These are phyloP conservation scores for Thamnophis elegans DNA, from an alignment of 2,797 vertebrate genomes.

Conservation along the genomic window DNA sequence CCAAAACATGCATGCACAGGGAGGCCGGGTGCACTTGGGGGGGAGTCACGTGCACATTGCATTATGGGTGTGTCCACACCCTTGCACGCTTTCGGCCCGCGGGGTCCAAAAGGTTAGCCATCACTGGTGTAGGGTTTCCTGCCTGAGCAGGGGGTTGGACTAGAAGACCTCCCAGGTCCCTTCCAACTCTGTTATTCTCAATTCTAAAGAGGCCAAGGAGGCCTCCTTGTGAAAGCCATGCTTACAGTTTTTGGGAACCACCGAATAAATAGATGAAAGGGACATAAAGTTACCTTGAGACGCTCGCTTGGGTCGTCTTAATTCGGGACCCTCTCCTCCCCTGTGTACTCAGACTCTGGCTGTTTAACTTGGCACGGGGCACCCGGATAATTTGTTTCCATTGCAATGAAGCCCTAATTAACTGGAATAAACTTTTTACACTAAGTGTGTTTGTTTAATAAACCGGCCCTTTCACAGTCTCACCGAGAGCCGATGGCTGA, in stretches of 20 bases:
- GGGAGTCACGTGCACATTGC: too few species aligned
- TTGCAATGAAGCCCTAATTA: slow-evolving; percentile 75
- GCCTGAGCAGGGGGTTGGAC: too few species aligned
- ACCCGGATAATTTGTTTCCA: slow-evolving; percentile 73
- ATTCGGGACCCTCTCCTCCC: slow-evolving; percentile 40
- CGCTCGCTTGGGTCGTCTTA: slow-evolving; percentile 57
- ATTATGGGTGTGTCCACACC: too few species aligned
- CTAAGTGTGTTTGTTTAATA: slow-evolving; percentile 76
- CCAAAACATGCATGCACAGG: too few species aligned
- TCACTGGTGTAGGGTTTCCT: too few species aligned
- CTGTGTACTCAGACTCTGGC: slow-evolving; percentile 48
- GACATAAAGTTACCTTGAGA: slow-evolving; percentile 63
- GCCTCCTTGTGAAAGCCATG: slow-evolving; percentile 11
- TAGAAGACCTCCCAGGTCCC: too few species aligned
- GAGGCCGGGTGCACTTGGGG: too few species aligned
- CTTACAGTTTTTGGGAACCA: slow-evolving; percentile 59
- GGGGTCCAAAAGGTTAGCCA: too few species aligned
- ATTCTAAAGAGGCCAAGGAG: too few species aligned
- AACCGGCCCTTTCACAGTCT: slow-evolving; percentile 75
- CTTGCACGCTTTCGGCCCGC: too few species aligned
- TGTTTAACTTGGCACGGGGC: slow-evolving; percentile 72
- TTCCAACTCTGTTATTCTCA: too few species aligned
- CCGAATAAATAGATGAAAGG: slow-evolving; percentile 66
- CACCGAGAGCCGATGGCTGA: slow-evolving; percentile 69
- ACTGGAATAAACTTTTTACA: slow-evolving; percentile 77